Conservation (phyloP, 1,140 invertebrate species). For the Triops cancriformis region DNA sequence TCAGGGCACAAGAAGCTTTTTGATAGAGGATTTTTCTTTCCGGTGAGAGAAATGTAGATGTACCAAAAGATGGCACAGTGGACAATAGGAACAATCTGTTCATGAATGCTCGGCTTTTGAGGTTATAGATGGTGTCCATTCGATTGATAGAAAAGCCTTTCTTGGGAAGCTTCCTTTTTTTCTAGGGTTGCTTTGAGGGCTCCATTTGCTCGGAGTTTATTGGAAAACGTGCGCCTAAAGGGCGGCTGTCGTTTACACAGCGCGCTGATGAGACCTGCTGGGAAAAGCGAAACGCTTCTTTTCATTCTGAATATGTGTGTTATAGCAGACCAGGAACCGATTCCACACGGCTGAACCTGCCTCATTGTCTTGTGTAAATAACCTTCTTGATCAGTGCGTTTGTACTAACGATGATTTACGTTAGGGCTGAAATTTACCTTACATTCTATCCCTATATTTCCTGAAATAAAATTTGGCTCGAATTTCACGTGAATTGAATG, state of each 20-base stretch:
- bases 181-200: background rate
- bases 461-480: too few relatives aligned
- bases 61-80: background rate
- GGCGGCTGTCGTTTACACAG: conserved; percentile 4
- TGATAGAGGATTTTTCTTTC: background rate
- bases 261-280: background rate
- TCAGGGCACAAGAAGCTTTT: background rate
- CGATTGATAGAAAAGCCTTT: background rate
- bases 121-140: background rate
- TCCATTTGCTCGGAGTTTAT: background rate
- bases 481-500: too few relatives aligned
- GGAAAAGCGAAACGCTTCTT: conserved; percentile 13
- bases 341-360: background rate
- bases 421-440: too few relatives aligned
- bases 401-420: background rate
- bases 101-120: background rate
- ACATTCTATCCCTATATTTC: too few relatives aligned
- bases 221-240: background rate
- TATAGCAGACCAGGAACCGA: background rate
- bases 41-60: background rate
- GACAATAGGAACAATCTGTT: background rate
- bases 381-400: background rate
- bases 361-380: background rate
- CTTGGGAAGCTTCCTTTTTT: background rate
- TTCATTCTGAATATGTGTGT: background rate